These are phyloP conservation scores for Megalonaias nervosa DNA, from an alignment of 1,140 invertebrate species.

Conservation along the genomic window DNA sequence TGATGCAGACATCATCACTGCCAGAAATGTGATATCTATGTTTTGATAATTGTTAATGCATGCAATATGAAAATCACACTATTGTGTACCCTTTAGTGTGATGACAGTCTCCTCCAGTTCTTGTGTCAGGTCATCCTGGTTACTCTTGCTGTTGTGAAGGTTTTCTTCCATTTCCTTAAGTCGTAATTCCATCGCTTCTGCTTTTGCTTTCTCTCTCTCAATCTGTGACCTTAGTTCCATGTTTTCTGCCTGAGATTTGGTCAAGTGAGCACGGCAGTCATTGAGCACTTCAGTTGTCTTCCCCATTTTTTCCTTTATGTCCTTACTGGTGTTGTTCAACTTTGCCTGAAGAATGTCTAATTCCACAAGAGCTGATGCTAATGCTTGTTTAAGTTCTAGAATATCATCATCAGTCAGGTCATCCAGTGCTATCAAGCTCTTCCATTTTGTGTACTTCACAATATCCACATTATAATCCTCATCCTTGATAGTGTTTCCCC, in stretches of 20 bases:
- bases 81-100: conserved; percentile 19
- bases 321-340: conserved; percentile 57
- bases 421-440: conserved; percentile 38
- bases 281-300: conserved; percentile 63
- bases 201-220: conserved; percentile 50
- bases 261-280: conserved; percentile 57
- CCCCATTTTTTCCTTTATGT: conserved; percentile 58
- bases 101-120: conserved; percentile 41
- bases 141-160: conserved; percentile 34
- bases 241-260: conserved; percentile 63
- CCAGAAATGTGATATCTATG: no score
- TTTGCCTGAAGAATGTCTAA: conserved; percentile 62
- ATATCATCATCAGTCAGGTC: conserved; percentile 47
- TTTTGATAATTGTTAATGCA: not conserved
- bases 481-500: conserved; percentile 48
- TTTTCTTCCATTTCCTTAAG: conserved; percentile 52
- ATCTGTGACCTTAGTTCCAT: conserved; percentile 55
- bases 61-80: no score
- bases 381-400: conserved; percentile 63
- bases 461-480: conserved; percentile 40
- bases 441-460: conserved; percentile 42
- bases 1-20: no score
- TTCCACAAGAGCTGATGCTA: conserved; percentile 60
- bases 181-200: conserved; percentile 41
- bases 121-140: conserved; percentile 38